Evolutionary conservation across 64 coral and sea anemone species (phyloP).

Genomic region (Porites lutea): DNA sequence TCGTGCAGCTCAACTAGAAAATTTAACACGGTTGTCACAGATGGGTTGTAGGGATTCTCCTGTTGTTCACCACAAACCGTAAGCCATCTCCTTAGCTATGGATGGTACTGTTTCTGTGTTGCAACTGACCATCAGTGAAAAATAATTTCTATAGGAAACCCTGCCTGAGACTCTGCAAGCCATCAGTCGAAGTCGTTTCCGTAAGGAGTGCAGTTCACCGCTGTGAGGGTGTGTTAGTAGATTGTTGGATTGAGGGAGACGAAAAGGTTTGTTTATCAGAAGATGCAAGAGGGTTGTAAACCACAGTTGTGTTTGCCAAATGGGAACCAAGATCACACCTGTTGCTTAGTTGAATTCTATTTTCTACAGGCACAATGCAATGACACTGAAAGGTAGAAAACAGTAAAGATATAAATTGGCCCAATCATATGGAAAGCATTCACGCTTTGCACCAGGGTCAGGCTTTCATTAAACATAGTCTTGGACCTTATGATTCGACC

Average conservation of each 20-base stretch:
- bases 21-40: not conserved
- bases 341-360: conserved; percentile 19
- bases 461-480: not conserved
- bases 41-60: not conserved
- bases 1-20: conserved; percentile 27
- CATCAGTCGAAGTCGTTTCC: conserved; percentile 39
- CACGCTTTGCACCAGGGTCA: not conserved
- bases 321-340: conserved; percentile 10
- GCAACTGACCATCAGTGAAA: conserved; percentile 55
- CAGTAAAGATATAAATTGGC: not conserved
- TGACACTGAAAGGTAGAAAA: conserved; percentile 19
- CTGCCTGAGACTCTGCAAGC: conserved; percentile 71
- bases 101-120: conserved; percentile 57
- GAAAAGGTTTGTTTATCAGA: not conserved
- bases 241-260: conserved; percentile 27
- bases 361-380: conserved; percentile 25
- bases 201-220: conserved; percentile 41
- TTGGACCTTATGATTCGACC: not conserved
- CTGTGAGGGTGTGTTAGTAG: conserved; percentile 39
- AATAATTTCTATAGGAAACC: conserved; percentile 48
- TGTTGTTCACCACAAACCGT: conserved; percentile 5
- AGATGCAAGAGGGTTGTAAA: not conserved
- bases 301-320: conserved; percentile 26
- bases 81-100: conserved; percentile 27
- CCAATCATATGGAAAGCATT: conserved; percentile 5